Base-by-base conservation (phyloP, 64 coral and sea anemone species). In the Porites australiensis region DNA sequence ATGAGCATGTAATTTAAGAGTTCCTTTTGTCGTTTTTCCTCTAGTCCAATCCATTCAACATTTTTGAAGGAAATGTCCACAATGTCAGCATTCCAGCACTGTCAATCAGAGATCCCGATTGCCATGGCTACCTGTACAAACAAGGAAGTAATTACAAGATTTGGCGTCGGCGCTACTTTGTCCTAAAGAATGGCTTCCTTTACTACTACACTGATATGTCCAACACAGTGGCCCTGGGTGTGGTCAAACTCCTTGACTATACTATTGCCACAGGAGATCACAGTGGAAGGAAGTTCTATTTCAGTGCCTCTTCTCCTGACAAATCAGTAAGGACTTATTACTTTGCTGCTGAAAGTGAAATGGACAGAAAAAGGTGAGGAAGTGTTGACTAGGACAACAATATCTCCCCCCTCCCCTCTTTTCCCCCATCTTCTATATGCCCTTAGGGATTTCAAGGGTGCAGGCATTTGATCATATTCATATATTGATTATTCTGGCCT, bases 201-300 rank as follows among this genome's bases (percentile, higher is more conserved):
- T 99, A 99, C 58, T 99, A 99, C 59, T 99, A 99, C 73, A 87
- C 91, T 62, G 98, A 99, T 11, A 99, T 99, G 98, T 89, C 98
- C 10, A 95, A 99, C 47, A 99, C 88, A 0, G 93, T 93, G 11
- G 98, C 98, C 0, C 79, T 96, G 52, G 94, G 98, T 2, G 98
- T 99, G 14, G 98, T 94, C 3, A 91, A 91, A 79, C 88, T 99
- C 23, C 89, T 86, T 58, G 77, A 89, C 8, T 99, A 96, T 51
- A 76, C 82, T 1, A 82, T 99, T 22, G 72, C 85, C 50, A 59
- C 48, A 19, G 95, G 95, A 37, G 95, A 94, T 8, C 85, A 94
- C 3, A 83, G 80, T 60, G 95, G 92, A 3, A 94, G 90, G 68
- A 88, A 77, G 14, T 96, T 80, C 23, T 93, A 78, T 44, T 99